Conservation (phyloP, 2,888 invertebrate genomes). For the Amaurobius ferox region DNA sequence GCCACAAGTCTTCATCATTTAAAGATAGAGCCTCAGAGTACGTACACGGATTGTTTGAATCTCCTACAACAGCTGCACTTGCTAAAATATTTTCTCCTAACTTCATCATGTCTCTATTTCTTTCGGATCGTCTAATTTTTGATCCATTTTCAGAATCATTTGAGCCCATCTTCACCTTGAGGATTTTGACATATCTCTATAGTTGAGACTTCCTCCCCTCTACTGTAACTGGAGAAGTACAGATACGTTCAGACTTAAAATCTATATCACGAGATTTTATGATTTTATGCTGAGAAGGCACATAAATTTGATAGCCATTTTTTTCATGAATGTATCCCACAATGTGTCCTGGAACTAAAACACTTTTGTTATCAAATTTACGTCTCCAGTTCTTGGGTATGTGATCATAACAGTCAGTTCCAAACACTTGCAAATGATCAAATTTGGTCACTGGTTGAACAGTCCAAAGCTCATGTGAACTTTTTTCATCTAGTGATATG, state of each 20-base stretch:
- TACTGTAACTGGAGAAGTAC: constrained; percentile 12
- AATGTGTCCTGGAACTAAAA: constrained; percentile 10
- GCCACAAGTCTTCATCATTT: no score
- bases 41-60: no score
- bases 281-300: constrained; percentile 7
- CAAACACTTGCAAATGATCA: constrained; percentile 50
- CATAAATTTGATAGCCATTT: constrained; percentile 19
- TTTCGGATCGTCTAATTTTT: no score
- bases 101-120: no score
- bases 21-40: no score
- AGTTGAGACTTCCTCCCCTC: constrained; percentile 33
- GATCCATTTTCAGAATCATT: no score
- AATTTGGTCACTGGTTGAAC: not conserved
- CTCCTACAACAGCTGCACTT: no score
- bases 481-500: not conserved
- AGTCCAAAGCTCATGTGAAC: not conserved
- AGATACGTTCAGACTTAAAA: constrained; percentile 20
- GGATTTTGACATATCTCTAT: no score
- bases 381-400: constrained; percentile 8
- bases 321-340: constrained; percentile 10
- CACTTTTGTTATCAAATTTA: constrained; percentile 30
- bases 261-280: constrained; percentile 12
- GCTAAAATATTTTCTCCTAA: no score
- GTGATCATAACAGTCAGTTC: constrained; percentile 23
- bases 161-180: no score